Conservation (phyloP, 2,797 vertebrate genomes). For the Pyrocephalus nanus region DNA sequence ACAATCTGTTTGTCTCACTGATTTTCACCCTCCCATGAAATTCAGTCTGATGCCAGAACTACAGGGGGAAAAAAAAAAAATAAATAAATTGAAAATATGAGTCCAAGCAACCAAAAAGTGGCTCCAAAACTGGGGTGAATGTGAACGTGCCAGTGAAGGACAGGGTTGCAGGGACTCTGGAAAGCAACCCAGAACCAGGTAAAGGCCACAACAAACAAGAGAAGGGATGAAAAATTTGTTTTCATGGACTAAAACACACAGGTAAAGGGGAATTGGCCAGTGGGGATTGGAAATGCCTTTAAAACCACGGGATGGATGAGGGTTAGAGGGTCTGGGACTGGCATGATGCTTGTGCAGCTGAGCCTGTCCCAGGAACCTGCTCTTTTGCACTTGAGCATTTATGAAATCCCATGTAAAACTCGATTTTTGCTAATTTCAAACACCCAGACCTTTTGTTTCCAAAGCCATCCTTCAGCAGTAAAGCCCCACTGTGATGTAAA, state of each 20-base stretch:
- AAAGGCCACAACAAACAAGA: not conserved
- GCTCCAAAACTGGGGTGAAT: not conserved
- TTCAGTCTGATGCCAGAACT: not conserved
- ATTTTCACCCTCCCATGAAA: constrained; percentile 6
- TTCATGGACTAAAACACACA: not conserved
- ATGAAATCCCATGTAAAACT: not conserved
- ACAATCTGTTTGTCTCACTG: not conserved
- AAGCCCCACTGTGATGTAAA: rapidly evolving
- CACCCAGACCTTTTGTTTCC: not conserved
- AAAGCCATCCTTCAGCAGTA: not conserved
- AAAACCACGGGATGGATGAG: rapidly evolving
- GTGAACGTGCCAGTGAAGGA: not conserved
- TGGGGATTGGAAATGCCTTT: not conserved
- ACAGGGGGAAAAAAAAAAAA: not conserved
- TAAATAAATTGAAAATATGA: not conserved
- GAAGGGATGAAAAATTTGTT: not conserved
- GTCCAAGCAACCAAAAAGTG: not conserved
- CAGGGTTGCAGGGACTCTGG: not conserved
- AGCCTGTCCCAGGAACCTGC: not conserved
- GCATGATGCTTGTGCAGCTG: not conserved
- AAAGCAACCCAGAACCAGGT: not conserved
- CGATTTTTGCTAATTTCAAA: not conserved
- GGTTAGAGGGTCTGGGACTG: not conserved
- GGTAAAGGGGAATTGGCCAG: not conserved
- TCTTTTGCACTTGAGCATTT: not conserved